Evolutionary conservation across 2,113 vertebrate species (phyloP), one percentile per base, ranked within the genome.

Genomic region (Loxodonta africana): DNA sequence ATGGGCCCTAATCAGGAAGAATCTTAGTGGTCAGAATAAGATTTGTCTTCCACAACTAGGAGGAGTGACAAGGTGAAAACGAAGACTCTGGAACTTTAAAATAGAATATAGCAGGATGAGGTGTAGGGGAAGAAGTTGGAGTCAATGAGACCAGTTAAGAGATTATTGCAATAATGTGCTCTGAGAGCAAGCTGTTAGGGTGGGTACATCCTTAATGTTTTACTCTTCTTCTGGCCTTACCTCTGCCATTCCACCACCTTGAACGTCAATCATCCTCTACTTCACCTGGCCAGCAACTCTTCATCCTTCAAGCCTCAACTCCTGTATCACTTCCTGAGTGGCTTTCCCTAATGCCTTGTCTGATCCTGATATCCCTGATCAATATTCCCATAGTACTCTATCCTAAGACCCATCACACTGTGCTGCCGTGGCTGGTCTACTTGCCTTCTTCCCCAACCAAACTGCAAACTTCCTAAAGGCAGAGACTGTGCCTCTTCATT

Each of bases 1-100:
- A 17, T 0, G 10, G 0, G 4, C 5, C 4, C 12, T 0, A 26
- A 1, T 5, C 0, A 1, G 21, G 63, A 48, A 48, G 67, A 30
- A 63, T 9, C 15, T 71, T 71, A n/a, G 14, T 41, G 10, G 9
- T 25, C 5, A 37, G 60, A 44, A 30, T 37, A 48, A 53, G 1
- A 25, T 8, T 62, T n/a, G 41, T 73, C 25, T 67, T 74, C 53
- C 5, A 5, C 51, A 21, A 33, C 12, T 26, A 17, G 3, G 2
- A 44, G 33, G 63, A 71, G 53, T 4, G 4, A 28, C 25, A 23
- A 63, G 69, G 28, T 12, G 41, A 60, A 41, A 53, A 63, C 17
- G 71, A 60, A 83, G 28, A 2, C 14, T 41, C 60, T 10, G 28
- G 48, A 25, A 65, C 37, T 60, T 81, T 73, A 26, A 51, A 17